Evolutionary conservation across 2,888 invertebrate genomes (phyloP).

Genomic region (Lycia hirtaria): DNA sequence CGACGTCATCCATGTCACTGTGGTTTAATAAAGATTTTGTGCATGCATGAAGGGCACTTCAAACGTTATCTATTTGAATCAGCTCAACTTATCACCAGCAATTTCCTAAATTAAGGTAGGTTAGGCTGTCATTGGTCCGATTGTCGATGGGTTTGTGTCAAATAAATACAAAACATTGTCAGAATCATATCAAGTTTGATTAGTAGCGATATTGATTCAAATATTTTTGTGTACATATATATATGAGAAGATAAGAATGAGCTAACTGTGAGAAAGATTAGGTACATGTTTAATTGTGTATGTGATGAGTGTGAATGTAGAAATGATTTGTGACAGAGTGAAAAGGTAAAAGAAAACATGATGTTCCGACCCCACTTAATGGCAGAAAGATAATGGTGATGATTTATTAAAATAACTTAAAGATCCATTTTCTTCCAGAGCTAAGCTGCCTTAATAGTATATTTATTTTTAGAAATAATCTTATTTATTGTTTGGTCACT

Average conservation of each 20-base stretch:
- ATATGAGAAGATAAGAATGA: no score
- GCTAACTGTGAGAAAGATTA: no score
- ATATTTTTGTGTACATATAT: not conserved
- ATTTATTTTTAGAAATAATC: no score
- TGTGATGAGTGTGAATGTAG: not conserved
- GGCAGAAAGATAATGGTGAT: no score
- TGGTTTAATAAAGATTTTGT: conserved; percentile 23
- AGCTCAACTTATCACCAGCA: conserved; percentile 38
- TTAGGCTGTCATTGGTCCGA: conserved; percentile 30
- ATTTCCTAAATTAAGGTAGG: conserved; percentile 40
- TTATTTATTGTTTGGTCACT: no score
- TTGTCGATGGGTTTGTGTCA: conserved; percentile 24
- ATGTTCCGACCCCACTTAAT: no score
- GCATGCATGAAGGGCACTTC: conserved; percentile 29
- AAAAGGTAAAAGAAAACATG: no score
- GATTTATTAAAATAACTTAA: no score
- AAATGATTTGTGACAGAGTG: no score
- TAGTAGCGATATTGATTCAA: not conserved
- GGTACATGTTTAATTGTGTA: no score
- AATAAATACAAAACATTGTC: not conserved
- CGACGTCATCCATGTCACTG: conserved; percentile 12
- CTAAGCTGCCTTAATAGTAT: no score
- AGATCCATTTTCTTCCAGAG: no score
- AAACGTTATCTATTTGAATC: conserved; percentile 40
- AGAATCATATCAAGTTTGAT: conserved; percentile 1